Percentiles rank a stretch among this genome's conserved stretches.
These are phyloP conservation scores for Vanacampus margaritifer DNA, from an alignment of 2,113 vertebrate genomes.

Conservation along the genomic window DNA sequence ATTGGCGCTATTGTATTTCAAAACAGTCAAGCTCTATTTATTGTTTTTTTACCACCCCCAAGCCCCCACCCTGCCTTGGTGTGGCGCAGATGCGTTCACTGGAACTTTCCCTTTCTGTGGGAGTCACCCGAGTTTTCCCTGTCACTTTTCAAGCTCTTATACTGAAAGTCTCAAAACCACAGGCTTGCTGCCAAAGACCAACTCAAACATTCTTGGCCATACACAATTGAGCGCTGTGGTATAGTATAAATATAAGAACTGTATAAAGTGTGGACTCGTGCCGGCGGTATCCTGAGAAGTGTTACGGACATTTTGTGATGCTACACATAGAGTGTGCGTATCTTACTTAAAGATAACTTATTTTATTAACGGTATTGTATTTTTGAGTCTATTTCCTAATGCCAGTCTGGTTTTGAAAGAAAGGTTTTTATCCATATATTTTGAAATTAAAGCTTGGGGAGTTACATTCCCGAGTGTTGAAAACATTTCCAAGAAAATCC, in stretches of 20 bases:
- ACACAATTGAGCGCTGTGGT: slow-evolving; percentile 4
- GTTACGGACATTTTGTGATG: neutral
- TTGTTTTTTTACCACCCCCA: slow-evolving; percentile 18
- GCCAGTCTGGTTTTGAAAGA: neutral
- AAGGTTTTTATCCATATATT: neutral
- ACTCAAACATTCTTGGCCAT: slow-evolving; percentile 29
- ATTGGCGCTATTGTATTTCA: slow-evolving; percentile 19
- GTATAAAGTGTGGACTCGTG: neutral
- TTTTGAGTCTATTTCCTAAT: too few relatives aligned
- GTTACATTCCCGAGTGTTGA: neutral
- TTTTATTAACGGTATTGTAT: too few relatives aligned
- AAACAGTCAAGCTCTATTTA: slow-evolving; percentile 22
- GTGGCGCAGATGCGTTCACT: slow-evolving; percentile 13
- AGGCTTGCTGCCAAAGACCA: slow-evolving; percentile 25
- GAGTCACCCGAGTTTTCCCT: slow-evolving; percentile 28
- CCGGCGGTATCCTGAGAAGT: neutral
- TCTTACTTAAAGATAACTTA: too few relatives aligned
- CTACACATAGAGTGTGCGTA: neutral
- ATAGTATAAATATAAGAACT: slow-evolving; percentile 4
- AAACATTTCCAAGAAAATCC: neutral
- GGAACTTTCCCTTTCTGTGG: slow-evolving; percentile 18
- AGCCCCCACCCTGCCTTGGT: slow-evolving; percentile 13
- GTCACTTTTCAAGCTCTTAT: slow-evolving; percentile 15
- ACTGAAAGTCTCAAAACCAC: slow-evolving; percentile 30
- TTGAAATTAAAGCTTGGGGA: neutral